Evolutionary conservation across 2,113 vertebrate species (phyloP).

Genomic region (Macroglossus sobrinus): DNA sequence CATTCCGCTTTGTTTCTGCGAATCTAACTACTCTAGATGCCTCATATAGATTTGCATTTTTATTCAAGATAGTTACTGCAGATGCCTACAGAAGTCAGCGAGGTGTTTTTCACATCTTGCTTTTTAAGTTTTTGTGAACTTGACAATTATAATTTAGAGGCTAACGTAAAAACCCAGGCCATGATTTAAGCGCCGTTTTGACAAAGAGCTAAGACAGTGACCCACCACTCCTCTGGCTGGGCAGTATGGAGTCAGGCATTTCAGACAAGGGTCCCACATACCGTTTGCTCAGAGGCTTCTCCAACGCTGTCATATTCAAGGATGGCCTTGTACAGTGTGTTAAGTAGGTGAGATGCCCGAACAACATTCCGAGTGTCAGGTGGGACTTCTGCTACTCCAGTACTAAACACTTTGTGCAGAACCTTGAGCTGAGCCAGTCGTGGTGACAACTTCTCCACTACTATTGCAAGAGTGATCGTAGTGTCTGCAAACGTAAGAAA

Average conservation of each 20-base stretch:
- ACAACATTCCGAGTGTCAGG: constrained; percentile 95
- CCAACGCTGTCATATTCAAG: constrained; percentile 96
- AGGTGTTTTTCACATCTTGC: background rate
- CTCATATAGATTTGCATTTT: background rate
- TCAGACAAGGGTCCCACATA: constrained; percentile 70
- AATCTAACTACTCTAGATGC: background rate
- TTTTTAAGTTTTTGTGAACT: background rate
- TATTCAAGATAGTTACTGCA: background rate
- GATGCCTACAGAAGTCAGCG: background rate
- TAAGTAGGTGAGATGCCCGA: constrained; percentile 95
- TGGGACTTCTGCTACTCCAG: constrained; percentile 96
- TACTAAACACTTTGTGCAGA: constrained; percentile 95
- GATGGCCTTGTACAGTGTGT: constrained; percentile 97
- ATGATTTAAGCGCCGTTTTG: background rate
- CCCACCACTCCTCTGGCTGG: background rate
- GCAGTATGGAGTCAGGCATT: background rate
- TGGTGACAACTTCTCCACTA: constrained; percentile 90
- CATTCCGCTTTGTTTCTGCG: background rate
- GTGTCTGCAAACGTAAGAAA: constrained; percentile 83
- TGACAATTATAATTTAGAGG: background rate
- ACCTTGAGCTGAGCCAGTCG: constrained; percentile 94
- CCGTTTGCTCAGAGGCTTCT: constrained; percentile 95
- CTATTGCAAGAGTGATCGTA: constrained; percentile 91
- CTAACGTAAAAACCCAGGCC: background rate
- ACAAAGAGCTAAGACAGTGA: background rate